Conservation (phyloP, 92 coral and sea anemone genomes). For the Nematostella vectensis region DNA sequence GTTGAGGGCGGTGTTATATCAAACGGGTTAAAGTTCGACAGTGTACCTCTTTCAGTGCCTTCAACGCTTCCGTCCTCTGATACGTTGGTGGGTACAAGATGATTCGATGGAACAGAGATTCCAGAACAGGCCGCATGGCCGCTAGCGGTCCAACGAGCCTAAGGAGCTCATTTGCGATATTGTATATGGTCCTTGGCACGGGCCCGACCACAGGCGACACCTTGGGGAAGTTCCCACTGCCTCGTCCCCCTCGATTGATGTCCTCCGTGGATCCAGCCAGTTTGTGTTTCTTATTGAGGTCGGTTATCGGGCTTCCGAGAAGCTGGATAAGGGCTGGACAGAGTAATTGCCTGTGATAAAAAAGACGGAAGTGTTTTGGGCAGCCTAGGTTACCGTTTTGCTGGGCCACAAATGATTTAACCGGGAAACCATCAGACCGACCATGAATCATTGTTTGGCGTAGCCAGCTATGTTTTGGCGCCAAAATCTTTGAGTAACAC, state of each 20-base stretch:
- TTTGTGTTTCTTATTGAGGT: slow-evolving; percentile 72
- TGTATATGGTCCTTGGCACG: slow-evolving; percentile 82
- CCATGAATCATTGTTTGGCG: too few species aligned
- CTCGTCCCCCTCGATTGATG: slow-evolving; percentile 89
- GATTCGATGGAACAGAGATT: slow-evolving; percentile 92
- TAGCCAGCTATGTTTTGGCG: too few species aligned
- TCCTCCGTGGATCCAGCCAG: slow-evolving; percentile 70
- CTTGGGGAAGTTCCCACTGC: slow-evolving; percentile 84
- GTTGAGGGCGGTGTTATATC: too few species aligned
- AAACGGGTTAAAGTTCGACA: too few species aligned
- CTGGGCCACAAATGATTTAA: too few species aligned
- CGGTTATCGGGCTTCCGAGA: slow-evolving; percentile 89
- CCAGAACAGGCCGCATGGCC: slow-evolving; percentile 95
- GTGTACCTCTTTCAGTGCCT: slow-evolving; percentile 97
- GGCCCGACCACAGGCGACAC: slow-evolving; percentile 77
- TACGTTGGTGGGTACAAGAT: slow-evolving; percentile 93
- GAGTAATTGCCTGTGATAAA: slow-evolving; percentile 69
- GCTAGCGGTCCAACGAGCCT: slow-evolving; percentile 91
- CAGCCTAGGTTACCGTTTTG: too few species aligned
- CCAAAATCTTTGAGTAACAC: too few species aligned
- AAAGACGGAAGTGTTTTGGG: not conserved
- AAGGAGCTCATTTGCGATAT: slow-evolving; percentile 91
- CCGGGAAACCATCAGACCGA: too few species aligned
- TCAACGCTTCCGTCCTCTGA: slow-evolving; percentile 89
- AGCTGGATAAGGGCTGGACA: slow-evolving; percentile 95